Base-by-base conservation (phyloP, 2,888 invertebrate genomes). In the Heliconius aoede region DNA sequence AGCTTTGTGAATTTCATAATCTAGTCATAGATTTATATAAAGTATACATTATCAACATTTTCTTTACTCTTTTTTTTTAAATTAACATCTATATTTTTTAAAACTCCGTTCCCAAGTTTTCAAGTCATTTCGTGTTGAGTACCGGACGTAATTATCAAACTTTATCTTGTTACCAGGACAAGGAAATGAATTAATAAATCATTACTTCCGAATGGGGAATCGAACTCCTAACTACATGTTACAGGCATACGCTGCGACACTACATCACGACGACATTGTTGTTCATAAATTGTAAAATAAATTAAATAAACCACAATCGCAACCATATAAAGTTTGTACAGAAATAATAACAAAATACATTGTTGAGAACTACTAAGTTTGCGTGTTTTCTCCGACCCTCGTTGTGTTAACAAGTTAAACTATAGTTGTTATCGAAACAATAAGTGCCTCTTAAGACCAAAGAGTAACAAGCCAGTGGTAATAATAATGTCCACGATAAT, bases 351-450 rank as follows among this genome's bases (percentile, higher is more conserved):
- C 30, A 55, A 32, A 32, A 24, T 55, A 30, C 69, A 51, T 30
- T 55, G n/a, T 69, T 55, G 9, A 21, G 24, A 51, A 55, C 51
- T 55, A 69, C 28, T 55, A n/a, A 30, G 30, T 69, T 51, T 8
- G 55, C 32, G 24, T 32, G 51, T 69, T 69, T 68, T 30, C 30
- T 15, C n/a, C 30, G n/a, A 51, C 69, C 24, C 15, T 69, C 51
- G 32, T 69, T 69, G 69, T 32, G 30, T 4, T 55, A 32, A 69
- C 69, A 55, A 55, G 69, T 69, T 69, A 13, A 36, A 55, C 55
- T 69, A 32, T 55, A 55, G 55, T 69, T 69, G 51, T 69, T 69
- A 69, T 55, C 55, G 51, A 8, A 69, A 69, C 55, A 69, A 69
- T 69, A 69, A 69, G 55, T 24, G 30, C 69, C 30, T 65, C 69